Evolutionary conservation across 2,797 vertebrate species (phyloP), one percentile per base, ranked within the genome.

Genomic region (Epinephelus malabaricus): DNA sequence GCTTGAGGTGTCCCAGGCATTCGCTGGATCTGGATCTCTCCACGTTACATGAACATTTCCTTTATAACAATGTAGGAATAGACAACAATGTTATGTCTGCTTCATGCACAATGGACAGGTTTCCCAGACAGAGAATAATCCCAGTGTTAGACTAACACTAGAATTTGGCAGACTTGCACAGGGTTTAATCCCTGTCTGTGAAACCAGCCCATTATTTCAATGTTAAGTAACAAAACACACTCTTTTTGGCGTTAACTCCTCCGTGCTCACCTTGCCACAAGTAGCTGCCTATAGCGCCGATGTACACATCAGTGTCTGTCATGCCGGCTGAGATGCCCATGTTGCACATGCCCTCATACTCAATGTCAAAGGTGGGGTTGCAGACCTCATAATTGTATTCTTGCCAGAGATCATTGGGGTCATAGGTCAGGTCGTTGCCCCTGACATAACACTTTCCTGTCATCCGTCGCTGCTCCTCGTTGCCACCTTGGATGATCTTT

Each of bases 401-500:
- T 93, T 99, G 98, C 98, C 98, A 99, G 2, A 96, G 93, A 3
- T 99, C 98, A 0, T 1, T 5, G 2, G 40, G 1, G 83, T 98
- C 91, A 18, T 79, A 96, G 21, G 81, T 85, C 21, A 99, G 92
- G 94, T 99, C 95, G 0, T 97, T 98, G 47, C 98, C 94, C 18
- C 97, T 91, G 60, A 99, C 96, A 0, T 92, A 99, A 89, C 98
- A 99, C 73, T 96, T 97, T 25, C 98, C 98, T 14, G 98, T 95
- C 97, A 99, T 99, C 53, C 95, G 93, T 23, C 92, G 82, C 90
- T 97, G 97, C n/a, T 97, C 95, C 68, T 96, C 96, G 0, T 50
- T 6, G 23, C 94, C 95, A 0, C 95, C 93, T 69, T 87, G 86
- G 71, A 95, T 85, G 77, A 98, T 89, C 86, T 94, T 95, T 27